Evolutionary conservation across 1,140 invertebrate genomes (phyloP).

Genomic region (Leptoteleia sp.): DNA sequence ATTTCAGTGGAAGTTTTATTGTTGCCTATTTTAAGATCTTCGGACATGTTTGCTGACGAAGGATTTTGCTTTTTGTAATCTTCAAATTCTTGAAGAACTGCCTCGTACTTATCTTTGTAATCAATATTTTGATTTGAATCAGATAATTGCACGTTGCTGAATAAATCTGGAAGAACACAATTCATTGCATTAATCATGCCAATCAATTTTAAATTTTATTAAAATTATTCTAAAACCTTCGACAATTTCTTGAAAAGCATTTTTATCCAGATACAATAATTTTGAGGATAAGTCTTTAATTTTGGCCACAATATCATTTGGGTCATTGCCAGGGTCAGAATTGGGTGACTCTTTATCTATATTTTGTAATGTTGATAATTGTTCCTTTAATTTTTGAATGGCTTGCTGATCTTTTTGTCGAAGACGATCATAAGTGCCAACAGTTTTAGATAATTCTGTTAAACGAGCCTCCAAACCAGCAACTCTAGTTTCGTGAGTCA

Average conservation of each 20-base stretch:
- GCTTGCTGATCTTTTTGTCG: slow-evolving; percentile 87
- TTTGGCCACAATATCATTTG: slow-evolving; percentile 71
- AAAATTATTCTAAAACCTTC: slow-evolving; percentile 69
- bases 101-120: slow-evolving; percentile 81
- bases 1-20: slow-evolving; percentile 72
- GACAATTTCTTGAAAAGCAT: slow-evolving; percentile 66
- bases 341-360: slow-evolving; percentile 72
- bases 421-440: slow-evolving; percentile 89
- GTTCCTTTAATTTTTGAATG: slow-evolving; percentile 88
- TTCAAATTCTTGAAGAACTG: slow-evolving; percentile 79
- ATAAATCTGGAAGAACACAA: slow-evolving; percentile 66
- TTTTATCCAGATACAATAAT: slow-evolving; percentile 74
- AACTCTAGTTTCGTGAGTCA: slow-evolving; percentile 88
- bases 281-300: slow-evolving; percentile 73
- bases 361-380: slow-evolving; percentile 73
- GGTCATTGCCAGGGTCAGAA: slow-evolving; percentile 60
- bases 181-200: no score
- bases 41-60: slow-evolving; percentile 71
- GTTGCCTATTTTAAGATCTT: slow-evolving; percentile 69
- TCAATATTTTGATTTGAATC: slow-evolving; percentile 68
- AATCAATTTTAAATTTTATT: no score
- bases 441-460: slow-evolving; percentile 89
- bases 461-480: slow-evolving; percentile 88
- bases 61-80: slow-evolving; percentile 74
- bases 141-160: slow-evolving; percentile 69